These are phyloP conservation scores for Rafetus swinhoei DNA, from an alignment of 2,113 vertebrate genomes.

Conservation along the genomic window DNA sequence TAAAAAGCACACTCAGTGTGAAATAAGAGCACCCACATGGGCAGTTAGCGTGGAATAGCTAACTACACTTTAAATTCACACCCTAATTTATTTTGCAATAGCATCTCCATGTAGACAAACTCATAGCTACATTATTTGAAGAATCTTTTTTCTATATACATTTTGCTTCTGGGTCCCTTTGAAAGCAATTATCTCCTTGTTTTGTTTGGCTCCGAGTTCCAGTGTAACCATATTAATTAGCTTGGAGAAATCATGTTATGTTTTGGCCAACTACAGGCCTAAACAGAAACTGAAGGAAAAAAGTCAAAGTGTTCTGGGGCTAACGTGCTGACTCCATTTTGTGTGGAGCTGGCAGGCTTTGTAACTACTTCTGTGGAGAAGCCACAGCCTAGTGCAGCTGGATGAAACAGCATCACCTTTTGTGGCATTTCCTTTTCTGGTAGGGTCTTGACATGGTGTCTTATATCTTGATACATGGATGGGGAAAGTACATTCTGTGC, in stretches of 20 bases:
- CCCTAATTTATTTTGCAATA: neutral
- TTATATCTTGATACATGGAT: neutral
- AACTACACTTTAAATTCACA: neutral
- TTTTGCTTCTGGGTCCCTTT: neutral
- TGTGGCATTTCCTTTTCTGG: neutral
- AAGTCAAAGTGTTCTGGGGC: rapidly evolving
- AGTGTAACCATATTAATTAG: neutral
- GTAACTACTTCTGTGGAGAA: neutral
- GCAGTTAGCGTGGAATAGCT: neutral
- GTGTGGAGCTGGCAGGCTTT: neutral
- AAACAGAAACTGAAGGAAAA: neutral
- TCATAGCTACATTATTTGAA: neutral
- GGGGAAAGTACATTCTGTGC: neutral
- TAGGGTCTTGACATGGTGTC: neutral
- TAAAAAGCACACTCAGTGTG: neutral
- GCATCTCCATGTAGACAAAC: neutral
- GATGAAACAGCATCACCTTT: neutral
- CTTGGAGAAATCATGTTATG: neutral
- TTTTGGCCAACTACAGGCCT: neutral
- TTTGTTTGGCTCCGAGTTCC: neutral
- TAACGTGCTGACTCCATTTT: neutral
- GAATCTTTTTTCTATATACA: neutral
- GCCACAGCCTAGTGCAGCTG: neutral
- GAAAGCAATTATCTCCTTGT: neutral
- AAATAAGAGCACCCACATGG: neutral